Percentiles rank a stretch among this genome's conserved stretches.
Conservation (phyloP, 2,888 invertebrate species). For the Argyra leucocephala region DNA sequence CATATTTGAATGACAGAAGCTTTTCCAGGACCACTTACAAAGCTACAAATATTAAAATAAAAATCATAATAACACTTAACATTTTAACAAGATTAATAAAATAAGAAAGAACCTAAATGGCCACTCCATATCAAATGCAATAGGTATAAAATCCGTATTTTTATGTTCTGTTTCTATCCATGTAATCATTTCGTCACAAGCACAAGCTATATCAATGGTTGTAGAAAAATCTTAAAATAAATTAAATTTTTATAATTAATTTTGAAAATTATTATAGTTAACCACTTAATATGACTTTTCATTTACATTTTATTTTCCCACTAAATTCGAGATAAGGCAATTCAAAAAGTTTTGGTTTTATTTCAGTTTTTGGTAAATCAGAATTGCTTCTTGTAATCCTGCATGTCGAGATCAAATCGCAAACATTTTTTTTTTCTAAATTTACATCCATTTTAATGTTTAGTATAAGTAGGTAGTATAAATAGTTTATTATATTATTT, state of each 20-base stretch:
- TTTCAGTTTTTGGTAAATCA: neutral
- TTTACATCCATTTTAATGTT: too few relatives aligned
- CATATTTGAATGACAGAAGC: conserved; percentile 56
- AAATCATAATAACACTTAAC: too few relatives aligned
- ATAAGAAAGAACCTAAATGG: conserved; percentile 51
- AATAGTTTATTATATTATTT: too few relatives aligned
- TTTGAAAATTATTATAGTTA: neutral
- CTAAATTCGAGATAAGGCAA: neutral
- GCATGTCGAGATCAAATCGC: neutral
- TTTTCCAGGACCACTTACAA: conserved; percentile 51
- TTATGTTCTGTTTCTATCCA: neutral
- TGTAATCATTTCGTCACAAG: neutral
- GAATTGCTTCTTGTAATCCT: neutral
- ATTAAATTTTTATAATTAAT: neutral
- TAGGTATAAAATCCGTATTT: conserved; percentile 39
- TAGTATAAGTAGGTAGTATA: too few relatives aligned
- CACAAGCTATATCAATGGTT: neutral
- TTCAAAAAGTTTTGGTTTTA: neutral
- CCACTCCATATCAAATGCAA: conserved; percentile 62
- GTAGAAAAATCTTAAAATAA: neutral
- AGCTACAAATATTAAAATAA: conserved; percentile 26
- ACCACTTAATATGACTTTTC: neutral
- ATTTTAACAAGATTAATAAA: too few relatives aligned
- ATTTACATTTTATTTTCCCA: neutral
- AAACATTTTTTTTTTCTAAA: neutral